Base-by-base conservation (phyloP, 2,888 invertebrate genomes). In the Acholoe squamosa region DNA sequence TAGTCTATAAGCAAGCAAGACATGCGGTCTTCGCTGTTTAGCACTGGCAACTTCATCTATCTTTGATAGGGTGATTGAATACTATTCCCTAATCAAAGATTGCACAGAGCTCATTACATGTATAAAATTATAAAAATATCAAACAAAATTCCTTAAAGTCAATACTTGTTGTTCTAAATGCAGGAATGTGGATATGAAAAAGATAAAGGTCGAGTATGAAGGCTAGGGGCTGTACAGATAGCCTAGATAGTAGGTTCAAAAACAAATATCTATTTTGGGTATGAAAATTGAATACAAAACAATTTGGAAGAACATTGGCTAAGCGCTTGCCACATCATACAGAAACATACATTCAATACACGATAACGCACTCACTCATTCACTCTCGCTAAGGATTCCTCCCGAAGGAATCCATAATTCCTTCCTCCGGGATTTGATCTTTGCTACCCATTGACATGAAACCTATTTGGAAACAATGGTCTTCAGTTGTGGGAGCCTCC, bases 1-100 rank as follows among this genome's bases (percentile, higher is more conserved):
- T 10, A 14, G 43, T 80, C 80, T 80, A 80, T 34, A 80, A 80
- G 80, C 80, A 80, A 80, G 80, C 80, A 43, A 80, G n/a, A 22
- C 80, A 80, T 34, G 80, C 80, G 34, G n/a, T 43, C n/a, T 80
- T 80, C 0, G 43, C 33, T 80, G 19, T 80, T 80, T 80, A 34
- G 43, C 43, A 43, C 10, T 43, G 43, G 43, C 43, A 43, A 3
- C 71, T 71, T 61, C 3, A 71, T 71, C 25, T 71, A n/a, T 71
- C 28, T 71, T 71, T 71, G 71, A 71, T 28, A n/a, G 80, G 31
- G 22, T 80, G 7, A 77, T 28, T 14, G 10, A 77, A 31, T 31
- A 5, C 7, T 31, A 1, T 31, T 77, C 77, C 28, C 10, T 12
- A 34, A 61, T 19, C 19, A 61, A 61, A 61, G 61, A n/a, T n/a